Evolutionary conservation across 2,797 vertebrate species (phyloP), one percentile per base, ranked within the genome.

Genomic region (Arctocebus calabarensis): DNA sequence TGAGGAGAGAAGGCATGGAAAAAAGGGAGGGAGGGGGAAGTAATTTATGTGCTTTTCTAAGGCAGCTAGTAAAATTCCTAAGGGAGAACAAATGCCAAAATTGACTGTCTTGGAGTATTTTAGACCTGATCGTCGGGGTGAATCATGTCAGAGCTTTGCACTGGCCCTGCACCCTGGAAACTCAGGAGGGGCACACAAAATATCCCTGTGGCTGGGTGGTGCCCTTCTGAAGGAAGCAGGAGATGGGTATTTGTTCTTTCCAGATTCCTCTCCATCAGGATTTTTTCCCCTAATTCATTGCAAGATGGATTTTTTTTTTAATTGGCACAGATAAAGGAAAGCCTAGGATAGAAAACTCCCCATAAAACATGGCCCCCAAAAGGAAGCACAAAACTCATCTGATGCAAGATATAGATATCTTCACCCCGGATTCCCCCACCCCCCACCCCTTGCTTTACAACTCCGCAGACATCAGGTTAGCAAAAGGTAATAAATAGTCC

Each of bases 1-100:
- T 94, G 77, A 73, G 84, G 78, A 84, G 57, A 88, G 64, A 81
- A 96, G 94, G 71, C 88, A 92, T 79, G 90, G 94, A 95, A 98
- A 98, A 9, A 96, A 96, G 79, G 64, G 61, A 4, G 52, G 91
- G 96, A 68, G 90, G 61, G 84, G 78, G 94, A 94, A 94, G 90
- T 97, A 34, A 98, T 98, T 98, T 98, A 97, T 97, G 98, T 98
- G 97, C 93, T 98, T 98, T 98, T 89, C 96, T 96, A 98, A 98
- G 93, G 96, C 96, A 96, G 94, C 97, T 98, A 96, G 97, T 98
- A 97, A 98, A 98, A 98, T 98, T 98, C 98, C 98, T 98, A 97
- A 97, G 97, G 97, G 98, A 98, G 77, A 96, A 92, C 83, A 97
- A 98, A 93, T 98, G 97, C 97, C 97, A 97, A 97, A 98, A 98